Conservation (phyloP, 2,113 vertebrate genomes). For the Cacatua alba region DNA sequence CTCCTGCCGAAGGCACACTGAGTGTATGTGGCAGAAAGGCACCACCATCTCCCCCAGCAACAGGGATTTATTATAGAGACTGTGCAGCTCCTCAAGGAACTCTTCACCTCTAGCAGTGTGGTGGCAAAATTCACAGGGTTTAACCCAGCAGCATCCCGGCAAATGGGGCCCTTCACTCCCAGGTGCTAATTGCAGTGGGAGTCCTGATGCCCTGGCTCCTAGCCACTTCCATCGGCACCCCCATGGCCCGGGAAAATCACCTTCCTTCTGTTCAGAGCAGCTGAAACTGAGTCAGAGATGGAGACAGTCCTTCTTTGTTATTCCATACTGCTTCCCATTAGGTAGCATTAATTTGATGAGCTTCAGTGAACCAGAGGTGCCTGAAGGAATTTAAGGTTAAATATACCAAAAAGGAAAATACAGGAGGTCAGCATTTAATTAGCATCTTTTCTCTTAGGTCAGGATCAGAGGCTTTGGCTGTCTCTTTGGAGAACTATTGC, state of each 20-base stretch:
- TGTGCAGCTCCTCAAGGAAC: background rate
- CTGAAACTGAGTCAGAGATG: background rate
- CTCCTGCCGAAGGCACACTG: fast-evolving
- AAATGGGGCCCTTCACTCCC: background rate
- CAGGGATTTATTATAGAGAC: background rate
- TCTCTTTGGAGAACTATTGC: background rate
- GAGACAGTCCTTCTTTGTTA: conserved; percentile 34
- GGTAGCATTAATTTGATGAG: conserved; percentile 51
- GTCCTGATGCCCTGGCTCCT: background rate
- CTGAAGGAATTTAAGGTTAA: conserved; percentile 70
- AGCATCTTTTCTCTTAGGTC: conserved; percentile 23
- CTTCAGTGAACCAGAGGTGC: conserved; percentile 40
- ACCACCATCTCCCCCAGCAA: background rate
- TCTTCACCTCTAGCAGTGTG: background rate
- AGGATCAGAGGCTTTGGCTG: conserved; percentile 18
- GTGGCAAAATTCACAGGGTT: conserved; percentile 35
- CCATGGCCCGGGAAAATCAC: background rate
- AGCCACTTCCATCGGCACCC: fast-evolving
- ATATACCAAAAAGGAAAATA: conserved; percentile 53
- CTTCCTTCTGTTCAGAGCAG: background rate
- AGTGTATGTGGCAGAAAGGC: background rate
- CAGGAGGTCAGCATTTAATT: conserved; percentile 52
- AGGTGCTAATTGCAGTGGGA: background rate
- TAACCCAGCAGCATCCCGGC: background rate
- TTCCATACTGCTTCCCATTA: conserved; percentile 1